phyloP scores from a whole-genome alignment of 2,797 vertebrate genomes.

The Lates japonicus region DNA sequence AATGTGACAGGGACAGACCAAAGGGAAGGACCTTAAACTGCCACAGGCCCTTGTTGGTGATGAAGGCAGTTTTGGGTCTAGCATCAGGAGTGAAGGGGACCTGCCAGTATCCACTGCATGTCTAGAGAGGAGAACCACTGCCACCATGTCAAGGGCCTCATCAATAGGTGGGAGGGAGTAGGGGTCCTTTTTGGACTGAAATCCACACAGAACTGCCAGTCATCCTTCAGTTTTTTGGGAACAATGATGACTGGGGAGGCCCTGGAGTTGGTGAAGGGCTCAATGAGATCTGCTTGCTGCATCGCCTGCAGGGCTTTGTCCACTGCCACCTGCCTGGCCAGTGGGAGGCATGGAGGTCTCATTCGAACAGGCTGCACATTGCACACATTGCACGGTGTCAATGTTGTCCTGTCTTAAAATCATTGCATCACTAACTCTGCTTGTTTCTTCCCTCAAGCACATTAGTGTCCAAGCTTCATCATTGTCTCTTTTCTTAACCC shows the following conservation, averaged over 20 bases:
- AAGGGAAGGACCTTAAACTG: not conserved
- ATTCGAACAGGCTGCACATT: no score
- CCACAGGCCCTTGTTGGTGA: not conserved
- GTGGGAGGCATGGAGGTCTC: no score
- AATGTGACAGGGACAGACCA: no score
- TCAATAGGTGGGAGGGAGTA: not conserved
- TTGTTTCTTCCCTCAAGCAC: no score
- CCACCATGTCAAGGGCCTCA: not conserved
- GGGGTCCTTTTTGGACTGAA: not conserved
- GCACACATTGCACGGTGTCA: no score
- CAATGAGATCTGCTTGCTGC: constrained; percentile 35
- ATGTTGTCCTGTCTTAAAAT: no score
- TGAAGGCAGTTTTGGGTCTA: constrained; percentile 22
- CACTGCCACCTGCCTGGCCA: constrained; percentile 18
- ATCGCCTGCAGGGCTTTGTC: constrained; percentile 22
- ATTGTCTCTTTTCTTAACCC: no score
- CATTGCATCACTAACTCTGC: no score
- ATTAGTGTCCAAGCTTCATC: no score
- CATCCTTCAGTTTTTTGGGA: not conserved
- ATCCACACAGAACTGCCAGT: no score
- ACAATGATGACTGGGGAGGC: constrained; percentile 39
- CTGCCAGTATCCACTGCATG: constrained; percentile 9
- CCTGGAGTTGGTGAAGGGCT: constrained; percentile 43
- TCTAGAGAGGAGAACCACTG: constrained; percentile 22
- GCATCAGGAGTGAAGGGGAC: not conserved